Conservation (phyloP, 2,888 invertebrate genomes). For the Clusia tigrina region DNA sequence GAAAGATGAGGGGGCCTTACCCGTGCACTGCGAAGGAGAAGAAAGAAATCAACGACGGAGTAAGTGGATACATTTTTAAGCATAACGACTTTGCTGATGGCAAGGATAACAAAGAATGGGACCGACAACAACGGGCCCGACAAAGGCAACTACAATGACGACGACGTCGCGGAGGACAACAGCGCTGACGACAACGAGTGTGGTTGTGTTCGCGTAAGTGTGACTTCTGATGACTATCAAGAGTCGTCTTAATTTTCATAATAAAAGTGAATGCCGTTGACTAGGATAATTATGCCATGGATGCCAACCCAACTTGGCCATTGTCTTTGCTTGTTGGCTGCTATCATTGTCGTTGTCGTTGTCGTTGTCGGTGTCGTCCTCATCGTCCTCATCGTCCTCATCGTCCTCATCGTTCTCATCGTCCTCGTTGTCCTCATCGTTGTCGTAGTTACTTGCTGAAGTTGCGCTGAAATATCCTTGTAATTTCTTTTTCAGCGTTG, state of each 20-base stretch:
- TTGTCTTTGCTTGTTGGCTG: slow-evolving; percentile 4
- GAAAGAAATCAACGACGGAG: background rate
- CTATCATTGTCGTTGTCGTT: background rate
- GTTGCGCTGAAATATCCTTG: too few species aligned
- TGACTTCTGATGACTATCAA: slow-evolving; percentile 21
- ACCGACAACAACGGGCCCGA: background rate
- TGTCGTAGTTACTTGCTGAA: background rate
- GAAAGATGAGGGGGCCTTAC: background rate
- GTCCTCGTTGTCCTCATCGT: background rate
- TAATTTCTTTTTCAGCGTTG: too few species aligned
- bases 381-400: too few species aligned
- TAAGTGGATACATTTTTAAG: background rate
- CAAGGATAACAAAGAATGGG: background rate
- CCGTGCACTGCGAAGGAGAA: background rate
- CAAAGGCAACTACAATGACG: background rate
- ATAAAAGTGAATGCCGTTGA: slow-evolving; percentile 17
- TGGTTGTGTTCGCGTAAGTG: background rate
- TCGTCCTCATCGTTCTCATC: background rate
- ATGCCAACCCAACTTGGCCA: background rate
- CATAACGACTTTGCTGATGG: background rate
- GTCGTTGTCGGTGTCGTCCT: slow-evolving; percentile 1
- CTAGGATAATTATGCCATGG: slow-evolving; percentile 19
- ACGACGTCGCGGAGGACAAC: background rate
- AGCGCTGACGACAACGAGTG: background rate
- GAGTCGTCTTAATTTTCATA: slow-evolving; percentile 25